Percentiles rank a stretch among this genome's conserved stretches.
Conservation (phyloP, 2,113 vertebrate species). For the Edolisoma coerulescens region DNA sequence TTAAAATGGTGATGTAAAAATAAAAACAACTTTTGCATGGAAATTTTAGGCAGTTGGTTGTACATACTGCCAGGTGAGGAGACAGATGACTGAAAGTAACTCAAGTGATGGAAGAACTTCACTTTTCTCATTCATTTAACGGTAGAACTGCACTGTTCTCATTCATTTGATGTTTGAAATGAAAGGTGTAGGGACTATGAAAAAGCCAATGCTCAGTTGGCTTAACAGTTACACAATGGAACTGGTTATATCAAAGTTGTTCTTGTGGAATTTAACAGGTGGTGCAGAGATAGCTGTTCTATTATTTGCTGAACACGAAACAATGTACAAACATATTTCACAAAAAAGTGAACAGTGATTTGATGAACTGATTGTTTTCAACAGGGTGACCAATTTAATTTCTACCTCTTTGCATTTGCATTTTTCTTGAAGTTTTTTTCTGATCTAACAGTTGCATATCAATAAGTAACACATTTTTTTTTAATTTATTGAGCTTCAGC, state of each 20-base stretch:
- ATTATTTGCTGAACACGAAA: neutral
- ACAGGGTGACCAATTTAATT: neutral
- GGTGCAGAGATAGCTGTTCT: neutral
- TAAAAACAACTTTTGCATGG: neutral
- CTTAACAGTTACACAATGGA: neutral
- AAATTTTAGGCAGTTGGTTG: slow-evolving; percentile 34
- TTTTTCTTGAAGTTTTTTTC: neutral
- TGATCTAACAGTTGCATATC: neutral
- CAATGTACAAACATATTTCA: neutral
- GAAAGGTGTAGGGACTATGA: neutral
- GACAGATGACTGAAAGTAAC: neutral
- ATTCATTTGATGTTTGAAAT: neutral
- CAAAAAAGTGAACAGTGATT: neutral
- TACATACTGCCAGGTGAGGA: slow-evolving; percentile 9
- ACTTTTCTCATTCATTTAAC: neutral
- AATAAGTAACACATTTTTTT: neutral
- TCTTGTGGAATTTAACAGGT: neutral
- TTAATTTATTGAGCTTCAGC: neutral
- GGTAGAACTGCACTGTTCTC: neutral
- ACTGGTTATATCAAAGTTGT: neutral
- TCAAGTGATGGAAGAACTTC: neutral
- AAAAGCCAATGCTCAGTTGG: neutral
- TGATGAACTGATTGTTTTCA: neutral
- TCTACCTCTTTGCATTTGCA: neutral
- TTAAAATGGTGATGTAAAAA: neutral